Evolutionary conservation across 2,888 invertebrate species (phyloP).

Genomic region (Hirtodrosophila duncani): DNA sequence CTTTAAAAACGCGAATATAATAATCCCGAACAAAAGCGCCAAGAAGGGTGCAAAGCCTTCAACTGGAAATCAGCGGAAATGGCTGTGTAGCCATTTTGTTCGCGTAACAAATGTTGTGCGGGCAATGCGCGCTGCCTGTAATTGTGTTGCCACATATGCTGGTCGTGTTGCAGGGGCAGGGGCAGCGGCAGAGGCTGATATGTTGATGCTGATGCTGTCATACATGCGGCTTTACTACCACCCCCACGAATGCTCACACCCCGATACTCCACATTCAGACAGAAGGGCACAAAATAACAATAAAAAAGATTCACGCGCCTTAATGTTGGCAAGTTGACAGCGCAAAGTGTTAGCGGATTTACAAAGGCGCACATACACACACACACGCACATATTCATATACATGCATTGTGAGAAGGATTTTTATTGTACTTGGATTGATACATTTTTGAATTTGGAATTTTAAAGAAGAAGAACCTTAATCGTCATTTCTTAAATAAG

Average conservation of each 20-base stretch:
- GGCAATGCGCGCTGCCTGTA: constrained; percentile 33
- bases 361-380: constrained; percentile 16
- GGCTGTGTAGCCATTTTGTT: constrained; percentile 61
- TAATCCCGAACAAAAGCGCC: constrained; percentile 51
- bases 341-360: constrained; percentile 68
- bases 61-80: constrained; percentile 57
- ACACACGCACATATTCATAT: background rate
- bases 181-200: no score
- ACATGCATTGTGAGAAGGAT: constrained; percentile 34
- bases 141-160: constrained; percentile 62
- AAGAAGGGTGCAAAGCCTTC: constrained; percentile 38
- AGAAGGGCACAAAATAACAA: constrained; percentile 59
- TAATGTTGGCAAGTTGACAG: constrained; percentile 71
- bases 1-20: constrained; percentile 68
- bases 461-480: constrained; percentile 43
- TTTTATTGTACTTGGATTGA: constrained; percentile 63
- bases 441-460: constrained; percentile 54
- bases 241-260: background rate
- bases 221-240: constrained; percentile 49
- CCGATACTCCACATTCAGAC: background rate
- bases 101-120: constrained; percentile 51
- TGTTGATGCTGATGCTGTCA: no score
- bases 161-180: no score
- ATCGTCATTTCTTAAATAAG: constrained; percentile 46
- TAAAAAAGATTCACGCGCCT: constrained; percentile 68